Evolutionary conservation across 2,113 vertebrate species (phyloP).

Genomic region (Empidonax traillii): DNA sequence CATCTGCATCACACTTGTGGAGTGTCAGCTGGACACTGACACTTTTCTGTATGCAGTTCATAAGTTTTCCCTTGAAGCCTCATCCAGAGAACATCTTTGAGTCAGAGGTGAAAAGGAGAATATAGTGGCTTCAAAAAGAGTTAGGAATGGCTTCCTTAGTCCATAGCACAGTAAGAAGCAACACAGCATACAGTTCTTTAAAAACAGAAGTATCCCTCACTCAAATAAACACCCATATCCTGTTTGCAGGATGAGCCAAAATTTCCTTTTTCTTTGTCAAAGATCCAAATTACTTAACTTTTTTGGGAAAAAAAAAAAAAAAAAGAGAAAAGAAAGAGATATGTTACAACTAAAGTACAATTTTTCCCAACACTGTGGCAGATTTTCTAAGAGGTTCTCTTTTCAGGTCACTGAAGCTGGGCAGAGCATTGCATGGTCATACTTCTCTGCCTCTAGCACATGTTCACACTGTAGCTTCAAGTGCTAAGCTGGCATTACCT

Average conservation of each 20-base stretch:
- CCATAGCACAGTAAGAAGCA: neutral
- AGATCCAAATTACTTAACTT: neutral
- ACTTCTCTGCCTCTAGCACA: neutral
- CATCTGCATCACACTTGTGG: slow-evolving; percentile 25
- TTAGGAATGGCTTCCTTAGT: neutral
- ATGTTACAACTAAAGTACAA: neutral
- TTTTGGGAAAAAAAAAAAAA: neutral
- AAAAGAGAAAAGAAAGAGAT: neutral
- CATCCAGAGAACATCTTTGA: neutral
- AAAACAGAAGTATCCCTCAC: neutral
- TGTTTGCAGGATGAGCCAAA: neutral
- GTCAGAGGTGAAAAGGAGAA: neutral
- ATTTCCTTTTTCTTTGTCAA: neutral
- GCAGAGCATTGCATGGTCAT: neutral
- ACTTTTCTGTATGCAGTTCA: neutral
- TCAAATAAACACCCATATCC: neutral
- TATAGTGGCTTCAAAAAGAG: neutral
- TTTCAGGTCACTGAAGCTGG: neutral
- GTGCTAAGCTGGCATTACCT: neutral
- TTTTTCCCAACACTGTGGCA: neutral
- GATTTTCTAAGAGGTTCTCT: neutral
- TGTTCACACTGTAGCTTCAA: neutral
- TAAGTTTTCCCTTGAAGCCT: neutral
- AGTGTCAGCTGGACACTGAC: neutral
- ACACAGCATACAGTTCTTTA: neutral